These are phyloP conservation scores for Scatophagus argus DNA, from an alignment of 2,113 vertebrate species.

Conservation along the genomic window DNA sequence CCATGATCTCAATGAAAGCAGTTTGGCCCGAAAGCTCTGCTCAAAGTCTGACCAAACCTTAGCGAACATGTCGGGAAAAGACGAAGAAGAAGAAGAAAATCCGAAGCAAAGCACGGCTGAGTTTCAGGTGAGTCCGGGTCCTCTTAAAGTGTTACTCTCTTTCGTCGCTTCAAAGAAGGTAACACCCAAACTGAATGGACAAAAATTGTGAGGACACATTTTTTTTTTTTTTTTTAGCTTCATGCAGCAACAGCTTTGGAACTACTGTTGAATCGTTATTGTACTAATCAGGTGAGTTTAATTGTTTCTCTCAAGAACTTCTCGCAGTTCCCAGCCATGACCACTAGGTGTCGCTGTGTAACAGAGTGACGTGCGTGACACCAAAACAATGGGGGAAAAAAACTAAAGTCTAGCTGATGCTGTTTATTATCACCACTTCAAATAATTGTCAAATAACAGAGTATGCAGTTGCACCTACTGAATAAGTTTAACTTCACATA, in stretches of 20 bases:
- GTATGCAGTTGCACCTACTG: background rate
- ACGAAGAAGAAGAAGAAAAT: background rate
- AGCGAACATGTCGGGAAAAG: slow-evolving; percentile 49
- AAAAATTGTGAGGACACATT: background rate
- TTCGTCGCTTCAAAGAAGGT: background rate
- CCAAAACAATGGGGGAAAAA: background rate
- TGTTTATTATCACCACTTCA: background rate
- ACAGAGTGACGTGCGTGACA: no score
- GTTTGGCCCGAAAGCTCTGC: slow-evolving; percentile 32
- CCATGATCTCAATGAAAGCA: slow-evolving; percentile 46
- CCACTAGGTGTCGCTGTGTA: slow-evolving; percentile 32
- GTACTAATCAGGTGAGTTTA: background rate
- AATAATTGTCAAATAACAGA: background rate
- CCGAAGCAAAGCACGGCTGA: background rate
- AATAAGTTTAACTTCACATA: background rate
- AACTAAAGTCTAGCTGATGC: background rate
- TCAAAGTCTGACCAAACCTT: slow-evolving; percentile 64
- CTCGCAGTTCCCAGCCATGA: background rate
- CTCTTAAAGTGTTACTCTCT: background rate
- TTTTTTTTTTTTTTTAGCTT: background rate
- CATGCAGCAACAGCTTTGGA: background rate
- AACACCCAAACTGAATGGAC: background rate
- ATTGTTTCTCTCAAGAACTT: background rate
- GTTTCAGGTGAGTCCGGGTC: slow-evolving; percentile 43
- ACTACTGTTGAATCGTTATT: background rate